Percentiles rank a stretch among this genome's conserved stretches.
Conservation (phyloP, 2,888 invertebrate species). For the Caenorhabditis uteleia region DNA sequence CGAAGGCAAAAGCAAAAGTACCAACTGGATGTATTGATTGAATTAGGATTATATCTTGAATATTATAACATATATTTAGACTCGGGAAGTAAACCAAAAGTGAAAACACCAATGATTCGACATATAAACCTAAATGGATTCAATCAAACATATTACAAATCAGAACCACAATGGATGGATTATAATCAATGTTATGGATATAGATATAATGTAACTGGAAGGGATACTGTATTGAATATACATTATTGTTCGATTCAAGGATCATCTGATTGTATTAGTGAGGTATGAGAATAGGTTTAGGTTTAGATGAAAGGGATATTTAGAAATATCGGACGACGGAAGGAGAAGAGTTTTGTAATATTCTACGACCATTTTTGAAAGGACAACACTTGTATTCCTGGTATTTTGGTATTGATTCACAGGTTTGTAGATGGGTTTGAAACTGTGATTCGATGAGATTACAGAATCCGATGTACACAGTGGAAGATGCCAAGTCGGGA, state of each 20-base stretch:
- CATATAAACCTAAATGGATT: constrained; percentile 37
- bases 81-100: constrained; percentile 39
- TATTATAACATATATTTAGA: constrained; percentile 30
- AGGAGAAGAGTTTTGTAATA: constrained; percentile 57
- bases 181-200: constrained; percentile 63
- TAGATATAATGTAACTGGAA: constrained; percentile 60
- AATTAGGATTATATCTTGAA: background rate
- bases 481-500: constrained; percentile 16
- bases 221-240: constrained; percentile 53
- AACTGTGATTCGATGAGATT: too few species aligned
- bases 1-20: constrained; percentile 17
- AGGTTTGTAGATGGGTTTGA: constrained; percentile 1
- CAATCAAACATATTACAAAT: constrained; percentile 57
- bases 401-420: constrained; percentile 39
- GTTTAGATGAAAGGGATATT: background rate
- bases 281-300: constrained; percentile 9
- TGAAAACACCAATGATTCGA: constrained; percentile 47
- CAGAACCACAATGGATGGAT: constrained; percentile 58
- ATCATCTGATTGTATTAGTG: constrained; percentile 49
- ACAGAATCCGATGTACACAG: constrained; percentile 18
- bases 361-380: constrained; percentile 53
- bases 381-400: constrained; percentile 42
- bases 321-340: constrained; percentile 34
- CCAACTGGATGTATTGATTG: constrained; percentile 23
- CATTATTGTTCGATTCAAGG: constrained; percentile 59